Conservation (phyloP, 2,888 invertebrate genomes). For the Eurytoma adleriae region DNA sequence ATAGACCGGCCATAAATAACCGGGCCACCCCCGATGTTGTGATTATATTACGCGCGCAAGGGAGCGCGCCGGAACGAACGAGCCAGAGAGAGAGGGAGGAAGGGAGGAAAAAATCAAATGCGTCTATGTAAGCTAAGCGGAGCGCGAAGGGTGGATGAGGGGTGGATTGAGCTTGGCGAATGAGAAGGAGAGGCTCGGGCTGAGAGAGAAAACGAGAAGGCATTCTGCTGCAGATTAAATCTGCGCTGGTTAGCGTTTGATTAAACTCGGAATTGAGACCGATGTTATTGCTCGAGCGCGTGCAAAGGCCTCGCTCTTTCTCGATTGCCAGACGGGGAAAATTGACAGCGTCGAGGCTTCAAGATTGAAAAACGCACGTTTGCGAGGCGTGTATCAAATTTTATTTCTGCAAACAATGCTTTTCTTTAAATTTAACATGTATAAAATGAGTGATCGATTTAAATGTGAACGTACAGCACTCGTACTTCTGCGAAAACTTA, state of each 20-base stretch:
- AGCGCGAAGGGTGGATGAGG: constrained; percentile 49
- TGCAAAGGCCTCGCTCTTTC: constrained; percentile 46
- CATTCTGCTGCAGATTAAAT: constrained; percentile 73
- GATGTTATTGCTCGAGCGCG: constrained; percentile 72
- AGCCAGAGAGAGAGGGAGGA: constrained; percentile 44
- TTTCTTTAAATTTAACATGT: background rate
- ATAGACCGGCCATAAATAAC: constrained; percentile 71
- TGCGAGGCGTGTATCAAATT: background rate
- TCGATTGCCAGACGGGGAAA: constrained; percentile 27
- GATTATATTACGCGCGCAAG: constrained; percentile 73
- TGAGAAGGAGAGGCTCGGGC: constrained; percentile 43
- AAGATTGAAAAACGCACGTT: constrained; percentile 12
- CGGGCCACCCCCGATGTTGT: constrained; percentile 73
- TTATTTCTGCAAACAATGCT: background rate
- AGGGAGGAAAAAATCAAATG: constrained; percentile 26
- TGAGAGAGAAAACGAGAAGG: constrained; percentile 47
- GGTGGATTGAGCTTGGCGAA: constrained; percentile 21
- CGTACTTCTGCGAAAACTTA: too few relatives aligned
- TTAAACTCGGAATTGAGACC: constrained; percentile 74
- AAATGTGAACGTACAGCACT: too few relatives aligned
- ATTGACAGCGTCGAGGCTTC: constrained; percentile 19
- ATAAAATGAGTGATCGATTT: background rate
- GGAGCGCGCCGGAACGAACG: constrained; percentile 48
- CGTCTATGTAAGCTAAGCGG: constrained; percentile 45
- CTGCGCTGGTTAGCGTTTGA: constrained; percentile 75